These are phyloP conservation scores for Mastacembelus armatus DNA, from an alignment of 2,797 vertebrate genomes.

Conservation along the genomic window DNA sequence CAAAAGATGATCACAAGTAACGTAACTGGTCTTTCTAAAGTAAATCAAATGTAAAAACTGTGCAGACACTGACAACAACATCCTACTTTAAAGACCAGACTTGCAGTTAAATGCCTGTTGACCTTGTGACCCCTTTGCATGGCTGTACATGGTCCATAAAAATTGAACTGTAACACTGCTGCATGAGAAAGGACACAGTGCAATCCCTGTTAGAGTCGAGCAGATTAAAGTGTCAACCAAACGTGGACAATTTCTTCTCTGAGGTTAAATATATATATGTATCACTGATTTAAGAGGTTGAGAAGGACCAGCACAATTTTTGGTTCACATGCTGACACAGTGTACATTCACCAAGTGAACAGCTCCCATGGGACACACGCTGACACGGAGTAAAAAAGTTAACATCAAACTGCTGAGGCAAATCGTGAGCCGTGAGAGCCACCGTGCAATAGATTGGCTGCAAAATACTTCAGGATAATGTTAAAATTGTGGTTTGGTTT, in stretches of 20 bases:
- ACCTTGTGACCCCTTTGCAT: conserved; percentile 16
- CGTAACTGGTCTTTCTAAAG: neutral
- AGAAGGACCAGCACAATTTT: conserved; percentile 13
- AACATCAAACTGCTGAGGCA: no score
- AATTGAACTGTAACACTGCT: conserved; percentile 14
- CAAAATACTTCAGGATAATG: no score
- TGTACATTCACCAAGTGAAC: conserved; percentile 8
- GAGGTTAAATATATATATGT: conserved; percentile 10
- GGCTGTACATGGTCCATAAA: conserved; percentile 30
- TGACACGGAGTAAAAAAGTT: no score
- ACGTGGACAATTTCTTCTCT: conserved; percentile 13
- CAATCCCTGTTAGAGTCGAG: conserved; percentile 19
- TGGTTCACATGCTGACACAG: conserved; percentile 1
- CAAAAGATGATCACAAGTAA: neutral
- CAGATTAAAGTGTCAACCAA: conserved; percentile 22
- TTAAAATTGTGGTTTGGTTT: conserved; percentile 9
- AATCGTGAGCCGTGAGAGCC: neutral
- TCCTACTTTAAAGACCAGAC: neutral
- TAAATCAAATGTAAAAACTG: conserved; percentile 1
- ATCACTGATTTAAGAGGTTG: conserved; percentile 25
- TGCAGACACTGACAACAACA: neutral
- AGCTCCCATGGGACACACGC: neutral
- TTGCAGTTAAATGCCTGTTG: conserved; percentile 20
- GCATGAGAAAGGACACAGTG: conserved; percentile 15
- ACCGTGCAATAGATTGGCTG: neutral